Conservation (phyloP, 1,140 invertebrate species). For the Neodiprion lecontei region DNA sequence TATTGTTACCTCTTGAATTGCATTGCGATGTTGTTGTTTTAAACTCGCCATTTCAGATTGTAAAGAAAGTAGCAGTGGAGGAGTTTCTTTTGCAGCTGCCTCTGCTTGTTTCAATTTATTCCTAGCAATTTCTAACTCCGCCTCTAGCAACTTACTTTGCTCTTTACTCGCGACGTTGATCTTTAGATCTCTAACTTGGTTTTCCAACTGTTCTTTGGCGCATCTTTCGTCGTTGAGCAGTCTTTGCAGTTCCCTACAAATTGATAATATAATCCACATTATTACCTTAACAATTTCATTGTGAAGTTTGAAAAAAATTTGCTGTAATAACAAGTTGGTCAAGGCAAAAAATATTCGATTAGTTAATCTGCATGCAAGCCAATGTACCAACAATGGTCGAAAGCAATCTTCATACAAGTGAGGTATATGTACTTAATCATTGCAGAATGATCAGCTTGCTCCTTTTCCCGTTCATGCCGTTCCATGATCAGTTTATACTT, state of each 20-base stretch:
- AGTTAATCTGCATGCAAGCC: background rate
- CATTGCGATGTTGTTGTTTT: slow-evolving; percentile 73
- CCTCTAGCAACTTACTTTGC: slow-evolving; percentile 66
- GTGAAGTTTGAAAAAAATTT: background rate
- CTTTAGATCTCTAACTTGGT: slow-evolving; percentile 63
- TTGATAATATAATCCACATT: slow-evolving; percentile 25
- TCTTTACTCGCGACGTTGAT: slow-evolving; percentile 60
- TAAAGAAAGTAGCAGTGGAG: slow-evolving; percentile 69
- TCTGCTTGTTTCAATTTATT: slow-evolving; percentile 69
- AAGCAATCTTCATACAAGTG: slow-evolving; percentile 8
- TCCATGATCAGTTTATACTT: slow-evolving; percentile 78
- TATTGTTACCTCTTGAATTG: slow-evolving; percentile 66
- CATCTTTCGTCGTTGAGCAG: slow-evolving; percentile 68
- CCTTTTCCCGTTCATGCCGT: slow-evolving; percentile 79
- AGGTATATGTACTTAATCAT: slow-evolving; percentile 64
- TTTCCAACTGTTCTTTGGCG: slow-evolving; percentile 69
- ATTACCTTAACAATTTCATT: background rate
- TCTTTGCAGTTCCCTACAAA: slow-evolving; percentile 69
- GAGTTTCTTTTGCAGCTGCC: slow-evolving; percentile 66
- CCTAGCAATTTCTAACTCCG: slow-evolving; percentile 71
- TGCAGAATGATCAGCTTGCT: slow-evolving; percentile 75
- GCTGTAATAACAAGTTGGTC: background rate
- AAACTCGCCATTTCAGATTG: slow-evolving; percentile 75
- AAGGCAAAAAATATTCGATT: slow-evolving; percentile 19
- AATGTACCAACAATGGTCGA: background rate